These are phyloP conservation scores for Phasia obesa DNA, from an alignment of 2,888 invertebrate species.

Conservation along the genomic window DNA sequence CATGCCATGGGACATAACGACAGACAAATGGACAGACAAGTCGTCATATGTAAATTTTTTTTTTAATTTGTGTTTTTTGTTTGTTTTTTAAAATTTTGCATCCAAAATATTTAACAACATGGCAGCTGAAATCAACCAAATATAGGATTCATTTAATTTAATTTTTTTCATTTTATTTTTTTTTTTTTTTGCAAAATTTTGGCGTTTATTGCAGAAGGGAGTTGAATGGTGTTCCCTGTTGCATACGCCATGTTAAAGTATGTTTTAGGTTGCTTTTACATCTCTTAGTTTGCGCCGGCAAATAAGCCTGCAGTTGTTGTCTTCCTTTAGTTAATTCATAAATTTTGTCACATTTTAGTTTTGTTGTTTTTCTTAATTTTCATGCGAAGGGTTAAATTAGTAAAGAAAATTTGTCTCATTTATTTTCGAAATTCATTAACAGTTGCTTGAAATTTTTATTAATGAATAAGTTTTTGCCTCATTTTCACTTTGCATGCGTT, in stretches of 20 bases:
- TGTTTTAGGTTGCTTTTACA: conserved; percentile 36
- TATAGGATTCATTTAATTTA: conserved; percentile 68
- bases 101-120: conserved; percentile 63
- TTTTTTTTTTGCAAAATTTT: background rate
- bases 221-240: conserved; percentile 41
- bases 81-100: conserved; percentile 40
- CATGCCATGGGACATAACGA: conserved; percentile 66
- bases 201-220: conserved; percentile 21
- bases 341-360: conserved; percentile 67
- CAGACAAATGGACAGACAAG: conserved; percentile 45
- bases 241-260: conserved; percentile 56
- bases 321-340: conserved; percentile 69
- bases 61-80: background rate
- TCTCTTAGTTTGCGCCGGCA: conserved; percentile 9
- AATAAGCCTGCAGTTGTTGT: conserved; percentile 64
- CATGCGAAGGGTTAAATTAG: conserved; percentile 62
- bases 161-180: conserved; percentile 7
- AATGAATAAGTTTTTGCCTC: conserved; percentile 57
- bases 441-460: conserved; percentile 63
- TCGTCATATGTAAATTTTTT: conserved; percentile 55
- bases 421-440: conserved; percentile 70
- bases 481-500: conserved; percentile 60
- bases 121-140: conserved; percentile 69
- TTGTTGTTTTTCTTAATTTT: conserved; percentile 27
- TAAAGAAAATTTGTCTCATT: conserved; percentile 70